Conservation (phyloP, 2,888 invertebrate species). For the Dioctria rufipes region DNA sequence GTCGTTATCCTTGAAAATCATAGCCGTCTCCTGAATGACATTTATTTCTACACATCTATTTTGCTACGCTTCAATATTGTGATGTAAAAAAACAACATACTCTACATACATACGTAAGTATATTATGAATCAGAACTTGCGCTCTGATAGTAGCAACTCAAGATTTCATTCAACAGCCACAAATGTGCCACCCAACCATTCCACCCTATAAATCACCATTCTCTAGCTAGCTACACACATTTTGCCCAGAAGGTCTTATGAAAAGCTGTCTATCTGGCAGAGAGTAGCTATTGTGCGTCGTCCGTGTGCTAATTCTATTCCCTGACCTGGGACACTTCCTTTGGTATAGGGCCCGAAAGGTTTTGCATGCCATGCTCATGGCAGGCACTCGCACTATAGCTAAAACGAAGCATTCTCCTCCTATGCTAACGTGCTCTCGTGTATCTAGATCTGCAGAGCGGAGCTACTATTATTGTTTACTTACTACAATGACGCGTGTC, state of each 20-base stretch:
- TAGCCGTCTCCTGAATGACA: constrained; percentile 29
- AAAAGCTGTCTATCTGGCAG: not conserved
- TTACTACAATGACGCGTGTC: constrained; percentile 19
- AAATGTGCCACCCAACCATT: not conserved
- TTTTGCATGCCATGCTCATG: no score
- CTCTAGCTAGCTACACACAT: no score
- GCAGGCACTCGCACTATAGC: no score
- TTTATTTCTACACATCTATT: not conserved
- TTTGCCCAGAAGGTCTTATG: constrained; percentile 1
- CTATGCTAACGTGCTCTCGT: constrained; percentile 12
- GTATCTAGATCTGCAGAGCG: not conserved
- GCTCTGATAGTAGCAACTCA: not conserved
- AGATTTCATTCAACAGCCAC: constrained; percentile 38
- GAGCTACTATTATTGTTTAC: constrained; percentile 11
- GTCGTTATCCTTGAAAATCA: constrained; percentile 46
- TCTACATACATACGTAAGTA: no score
- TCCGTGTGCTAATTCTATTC: not conserved
- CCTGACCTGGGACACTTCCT: constrained; percentile 38
- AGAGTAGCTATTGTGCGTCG: not conserved
- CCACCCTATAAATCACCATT: no score
- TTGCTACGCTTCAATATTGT: no score
- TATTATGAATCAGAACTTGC: not conserved
- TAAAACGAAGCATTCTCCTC: no score
- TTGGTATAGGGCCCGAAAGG: constrained; percentile 8
- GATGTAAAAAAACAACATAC: no score